Conservation (phyloP, 2,888 invertebrate species). For the Erynnis tages region DNA sequence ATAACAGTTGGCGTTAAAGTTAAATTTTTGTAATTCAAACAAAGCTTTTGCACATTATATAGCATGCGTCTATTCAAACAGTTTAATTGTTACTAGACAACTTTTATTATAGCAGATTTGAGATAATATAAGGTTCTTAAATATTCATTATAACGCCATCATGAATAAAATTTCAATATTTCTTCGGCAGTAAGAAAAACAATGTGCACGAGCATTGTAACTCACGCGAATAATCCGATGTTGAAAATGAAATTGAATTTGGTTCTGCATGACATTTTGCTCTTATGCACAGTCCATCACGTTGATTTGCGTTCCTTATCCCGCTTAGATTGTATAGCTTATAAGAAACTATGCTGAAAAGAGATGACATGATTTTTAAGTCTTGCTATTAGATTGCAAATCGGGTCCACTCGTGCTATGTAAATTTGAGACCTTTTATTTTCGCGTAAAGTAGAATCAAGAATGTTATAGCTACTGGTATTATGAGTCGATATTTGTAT, state of each 20-base stretch:
- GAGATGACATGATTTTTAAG: slow-evolving; percentile 50
- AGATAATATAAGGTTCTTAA: not conserved
- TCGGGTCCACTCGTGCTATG: slow-evolving; percentile 61
- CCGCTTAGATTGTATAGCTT: slow-evolving; percentile 37
- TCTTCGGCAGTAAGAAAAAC: slow-evolving; percentile 30
- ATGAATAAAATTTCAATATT: slow-evolving; percentile 28
- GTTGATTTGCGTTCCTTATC: slow-evolving; percentile 50
- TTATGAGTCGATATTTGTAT: slow-evolving; percentile 52
- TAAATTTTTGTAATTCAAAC: too few species aligned
- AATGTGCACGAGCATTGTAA: slow-evolving; percentile 58
- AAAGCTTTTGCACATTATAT: too few species aligned
- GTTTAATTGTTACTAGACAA: too few species aligned
- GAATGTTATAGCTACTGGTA: slow-evolving; percentile 61
- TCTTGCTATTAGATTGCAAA: slow-evolving; percentile 46
- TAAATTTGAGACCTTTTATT: slow-evolving; percentile 69
- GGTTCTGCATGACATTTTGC: slow-evolving; percentile 66
- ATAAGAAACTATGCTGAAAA: slow-evolving; percentile 46
- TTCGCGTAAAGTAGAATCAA: slow-evolving; percentile 45
- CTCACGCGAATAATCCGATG: slow-evolving; percentile 62
- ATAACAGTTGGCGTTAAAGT: too few species aligned
- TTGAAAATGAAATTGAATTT: slow-evolving; percentile 67
- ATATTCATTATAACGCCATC: not conserved
- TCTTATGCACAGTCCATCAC: slow-evolving; percentile 52
- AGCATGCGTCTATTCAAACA: too few species aligned
- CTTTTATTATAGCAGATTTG: not conserved